Conservation (phyloP, 2,797 vertebrate genomes). For the Acipenser ruthenus region DNA sequence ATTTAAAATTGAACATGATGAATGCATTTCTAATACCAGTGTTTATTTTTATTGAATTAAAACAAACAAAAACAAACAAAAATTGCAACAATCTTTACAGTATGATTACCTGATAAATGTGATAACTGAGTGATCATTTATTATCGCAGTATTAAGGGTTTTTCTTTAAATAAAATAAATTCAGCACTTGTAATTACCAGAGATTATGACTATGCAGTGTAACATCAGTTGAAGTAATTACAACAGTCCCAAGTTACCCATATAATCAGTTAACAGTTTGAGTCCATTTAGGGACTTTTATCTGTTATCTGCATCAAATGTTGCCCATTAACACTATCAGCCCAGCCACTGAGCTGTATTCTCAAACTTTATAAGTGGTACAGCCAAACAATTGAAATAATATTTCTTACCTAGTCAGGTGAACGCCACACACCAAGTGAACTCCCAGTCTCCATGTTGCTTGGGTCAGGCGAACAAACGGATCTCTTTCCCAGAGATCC, state of each 20-base stretch:
- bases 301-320: conserved; percentile 20
- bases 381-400: too few species aligned
- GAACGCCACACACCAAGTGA: too few species aligned
- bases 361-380: too few species aligned
- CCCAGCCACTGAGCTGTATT: background rate
- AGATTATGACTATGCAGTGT: conserved; percentile 57
- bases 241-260: conserved; percentile 55
- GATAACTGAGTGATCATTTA: conserved; percentile 36
- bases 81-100: too few species aligned
- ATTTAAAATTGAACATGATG: too few species aligned
- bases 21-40: too few species aligned
- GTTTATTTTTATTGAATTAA: too few species aligned
- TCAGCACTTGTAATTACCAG: conserved; percentile 57
- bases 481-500: too few species aligned
- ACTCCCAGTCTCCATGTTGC: too few species aligned
- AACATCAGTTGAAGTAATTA: conserved; percentile 61
- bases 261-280: conserved; percentile 49
- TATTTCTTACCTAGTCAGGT: too few species aligned
- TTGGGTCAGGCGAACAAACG: too few species aligned
- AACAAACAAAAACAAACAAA: too few species aligned
- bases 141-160: conserved; percentile 48
- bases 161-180: conserved; percentile 57
- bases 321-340: conserved; percentile 9
- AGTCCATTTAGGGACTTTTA: conserved; percentile 32
- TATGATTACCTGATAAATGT: background rate